Conservation (phyloP, 2,888 invertebrate species). For the Cabera pusaria region DNA sequence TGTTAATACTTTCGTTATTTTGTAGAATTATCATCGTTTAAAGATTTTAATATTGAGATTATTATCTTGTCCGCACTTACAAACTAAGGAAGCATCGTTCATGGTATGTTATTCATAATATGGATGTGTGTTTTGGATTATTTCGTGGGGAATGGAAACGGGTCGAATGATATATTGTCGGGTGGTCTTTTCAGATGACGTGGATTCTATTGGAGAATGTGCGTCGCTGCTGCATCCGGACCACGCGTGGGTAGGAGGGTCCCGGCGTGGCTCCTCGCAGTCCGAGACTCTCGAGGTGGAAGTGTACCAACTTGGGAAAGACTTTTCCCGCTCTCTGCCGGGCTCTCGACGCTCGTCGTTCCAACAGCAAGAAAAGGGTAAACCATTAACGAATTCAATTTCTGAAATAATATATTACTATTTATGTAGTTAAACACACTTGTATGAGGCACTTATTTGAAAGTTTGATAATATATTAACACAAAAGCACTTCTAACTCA, state of each 20-base stretch:
- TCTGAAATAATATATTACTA: no score
- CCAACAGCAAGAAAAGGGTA: conserved; percentile 87
- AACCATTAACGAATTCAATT: conserved; percentile 5
- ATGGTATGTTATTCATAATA: conserved; percentile 18
- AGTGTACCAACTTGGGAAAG: conserved; percentile 92
- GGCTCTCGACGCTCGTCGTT: conserved; percentile 93
- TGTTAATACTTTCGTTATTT: not conserved
- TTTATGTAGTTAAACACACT: no score
- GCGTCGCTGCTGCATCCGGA: conserved; percentile 92
- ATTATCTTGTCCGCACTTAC: conserved; percentile 23
- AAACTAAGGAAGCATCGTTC: conserved; percentile 22
- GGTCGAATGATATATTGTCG: no score
- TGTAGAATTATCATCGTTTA: conserved; percentile 3
- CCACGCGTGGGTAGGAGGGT: conserved; percentile 91
- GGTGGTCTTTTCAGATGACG: conserved; percentile 78
- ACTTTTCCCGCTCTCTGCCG: conserved; percentile 93
- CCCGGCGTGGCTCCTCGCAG: conserved; percentile 93
- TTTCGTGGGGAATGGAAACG: no score
- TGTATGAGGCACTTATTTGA: no score
- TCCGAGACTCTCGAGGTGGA: conserved; percentile 94
- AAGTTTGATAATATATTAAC: not conserved
- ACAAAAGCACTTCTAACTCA: not conserved
- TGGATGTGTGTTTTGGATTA: conserved; percentile 8
- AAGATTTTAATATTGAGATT: conserved; percentile 18
- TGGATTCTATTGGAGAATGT: conserved; percentile 90